Base-by-base conservation (phyloP, 1,140 invertebrate species). In the Lordiphosa clarofinis region DNA sequence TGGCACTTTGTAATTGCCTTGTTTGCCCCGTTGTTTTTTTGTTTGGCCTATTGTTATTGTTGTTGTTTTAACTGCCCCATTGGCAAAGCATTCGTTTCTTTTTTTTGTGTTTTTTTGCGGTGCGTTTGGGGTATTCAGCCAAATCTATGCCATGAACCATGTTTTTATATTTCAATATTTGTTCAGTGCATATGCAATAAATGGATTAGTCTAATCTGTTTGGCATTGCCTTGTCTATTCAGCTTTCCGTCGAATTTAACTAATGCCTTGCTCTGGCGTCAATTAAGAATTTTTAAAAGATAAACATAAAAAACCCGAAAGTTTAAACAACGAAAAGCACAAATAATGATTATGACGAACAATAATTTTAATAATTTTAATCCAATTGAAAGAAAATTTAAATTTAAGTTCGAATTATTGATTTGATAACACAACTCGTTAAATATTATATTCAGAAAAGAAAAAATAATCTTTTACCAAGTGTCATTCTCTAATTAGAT, bases 1-100 rank as follows among this genome's bases (percentile, higher is more conserved):
- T 81, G 76, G 76, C 76, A 81, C 76, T 82, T 76, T 81, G 76
- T 81, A 81, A 81, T 81, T 81, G 76, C 76, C 76, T 81, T 81
- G 76, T 81, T 81, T 82, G 63, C 72, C 76, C 67, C 69, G 55
- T 70, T 79, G 70, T 79, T 74, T 75, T 67, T 24, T 43, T 44
- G 40, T 69, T 53, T 67, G 50, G 56, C 61, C 66, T 68, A 78
- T 53, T 63, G 60, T 57, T 61, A 49, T 46, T 62, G 59, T 69
- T 81, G 75, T 71, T 81, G 21, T 39, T 38, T 12, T 11, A 4
- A 74, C 81, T 74, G 71, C 66, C 55, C 44, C 69, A 63, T 82
- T 21, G 72, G 67, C 72, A 76, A 76, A 63, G 67, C 59, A 82
- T 81, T 72, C 53, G 52, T 61, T 69, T 47, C 12, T 31, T n/a